These are phyloP conservation scores for Opisthocomus hoazin DNA, from an alignment of 2,113 vertebrate species.

Conservation along the genomic window DNA sequence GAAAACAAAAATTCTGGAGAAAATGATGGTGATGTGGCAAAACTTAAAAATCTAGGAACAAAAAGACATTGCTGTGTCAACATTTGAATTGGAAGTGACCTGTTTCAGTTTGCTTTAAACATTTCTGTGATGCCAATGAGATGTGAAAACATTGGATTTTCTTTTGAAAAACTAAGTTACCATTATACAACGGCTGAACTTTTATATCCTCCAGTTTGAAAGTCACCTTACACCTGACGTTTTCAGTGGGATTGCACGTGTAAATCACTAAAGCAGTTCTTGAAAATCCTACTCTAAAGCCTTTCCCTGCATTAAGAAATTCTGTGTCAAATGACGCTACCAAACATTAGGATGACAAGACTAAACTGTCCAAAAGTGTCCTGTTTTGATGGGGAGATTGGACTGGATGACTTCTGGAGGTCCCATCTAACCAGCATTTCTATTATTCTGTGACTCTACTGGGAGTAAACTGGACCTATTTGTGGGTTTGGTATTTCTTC, in stretches of 20 bases:
- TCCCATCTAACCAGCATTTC: neutral
- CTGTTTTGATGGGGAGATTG: neutral
- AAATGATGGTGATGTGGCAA: neutral
- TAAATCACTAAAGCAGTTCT: neutral
- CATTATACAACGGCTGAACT: neutral
- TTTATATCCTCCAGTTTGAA: neutral
- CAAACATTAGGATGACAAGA: neutral
- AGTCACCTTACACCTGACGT: neutral
- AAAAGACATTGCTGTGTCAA: neutral
- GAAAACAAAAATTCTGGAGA: neutral
- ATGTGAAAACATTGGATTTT: neutral
- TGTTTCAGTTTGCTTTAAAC: neutral
- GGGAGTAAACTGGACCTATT: neutral
- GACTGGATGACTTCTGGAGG: neutral
- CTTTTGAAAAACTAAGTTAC: neutral
- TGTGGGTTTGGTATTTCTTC: neutral
- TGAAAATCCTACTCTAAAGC: neutral
- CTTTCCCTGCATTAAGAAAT: neutral
- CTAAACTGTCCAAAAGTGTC: neutral
- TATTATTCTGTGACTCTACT: neutral
- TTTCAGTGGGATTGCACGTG: neutral
- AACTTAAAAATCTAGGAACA: neutral
- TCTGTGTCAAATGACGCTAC: neutral
- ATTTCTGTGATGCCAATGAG: neutral
- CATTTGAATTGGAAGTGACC: neutral